A percentile compares a stretch with the other conserved stretches of the same genome.
Evolutionary conservation across 2,888 invertebrate species (phyloP).

Genomic region (Tiliacea citrago): DNA sequence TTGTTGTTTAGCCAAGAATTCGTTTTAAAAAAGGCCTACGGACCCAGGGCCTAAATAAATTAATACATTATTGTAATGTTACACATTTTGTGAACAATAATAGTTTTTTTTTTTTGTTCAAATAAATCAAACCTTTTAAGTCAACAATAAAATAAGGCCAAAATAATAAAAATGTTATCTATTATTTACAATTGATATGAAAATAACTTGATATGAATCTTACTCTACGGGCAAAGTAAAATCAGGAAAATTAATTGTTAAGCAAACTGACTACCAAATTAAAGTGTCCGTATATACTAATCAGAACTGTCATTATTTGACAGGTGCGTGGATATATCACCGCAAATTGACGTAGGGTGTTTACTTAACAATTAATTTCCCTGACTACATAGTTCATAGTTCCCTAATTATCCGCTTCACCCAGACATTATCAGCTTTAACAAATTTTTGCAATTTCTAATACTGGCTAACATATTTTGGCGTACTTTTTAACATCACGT

Average conservation of each 20-base stretch:
- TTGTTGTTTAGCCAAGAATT: background rate
- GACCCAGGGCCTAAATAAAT: background rate
- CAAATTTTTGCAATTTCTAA: constrained; percentile 32
- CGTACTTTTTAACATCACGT: constrained; percentile 44
- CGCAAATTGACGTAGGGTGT: background rate
- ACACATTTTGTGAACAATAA: background rate
- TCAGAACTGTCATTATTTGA: background rate
- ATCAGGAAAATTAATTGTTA: background rate
- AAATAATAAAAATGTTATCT: background rate
- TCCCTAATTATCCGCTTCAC: background rate
- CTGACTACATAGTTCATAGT: background rate
- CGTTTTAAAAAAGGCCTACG: background rate
- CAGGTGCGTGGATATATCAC: background rate
- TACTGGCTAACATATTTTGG: constrained; percentile 47
- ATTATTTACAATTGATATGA: constrained; percentile 50
- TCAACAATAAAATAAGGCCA: constrained; percentile 3
- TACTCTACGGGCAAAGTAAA: constrained; percentile 22
- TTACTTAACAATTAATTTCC: background rate
- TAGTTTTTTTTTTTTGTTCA: background rate
- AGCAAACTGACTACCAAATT: background rate
- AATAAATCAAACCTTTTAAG: background rate
- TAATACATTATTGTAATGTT: background rate
- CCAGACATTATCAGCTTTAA: constrained; percentile 5
- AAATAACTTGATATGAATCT: constrained; percentile 51
- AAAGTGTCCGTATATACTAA: background rate